phyloP scores from a whole-genome alignment of 2,888 invertebrate genomes.

The Carterocephalus palaemon region DNA sequence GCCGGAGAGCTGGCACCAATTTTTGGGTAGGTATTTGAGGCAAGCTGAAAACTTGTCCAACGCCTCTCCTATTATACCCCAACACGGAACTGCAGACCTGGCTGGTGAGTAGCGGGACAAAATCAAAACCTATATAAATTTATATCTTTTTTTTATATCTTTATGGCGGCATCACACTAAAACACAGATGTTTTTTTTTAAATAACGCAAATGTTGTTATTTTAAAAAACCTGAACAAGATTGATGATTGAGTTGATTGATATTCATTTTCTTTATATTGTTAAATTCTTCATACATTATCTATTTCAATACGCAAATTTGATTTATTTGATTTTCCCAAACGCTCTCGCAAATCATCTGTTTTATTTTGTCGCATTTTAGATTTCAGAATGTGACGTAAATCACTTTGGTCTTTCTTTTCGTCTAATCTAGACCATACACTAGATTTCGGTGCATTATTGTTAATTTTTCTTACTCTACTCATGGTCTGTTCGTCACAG shows the following conservation, averaged over 20 bases:
- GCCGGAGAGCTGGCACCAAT: too few species aligned
- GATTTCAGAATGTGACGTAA: conserved; percentile 60
- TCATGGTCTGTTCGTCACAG: conserved; percentile 59
- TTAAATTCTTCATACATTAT: conserved; percentile 43
- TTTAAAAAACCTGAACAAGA: too few species aligned
- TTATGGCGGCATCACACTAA: too few species aligned
- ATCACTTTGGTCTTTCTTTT: conserved; percentile 49
- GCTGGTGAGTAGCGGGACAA: too few species aligned
- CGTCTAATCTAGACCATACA: conserved; percentile 80
- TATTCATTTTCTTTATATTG: conserved; percentile 9
- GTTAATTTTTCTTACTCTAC: conserved; percentile 71
- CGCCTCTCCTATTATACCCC: too few species aligned
- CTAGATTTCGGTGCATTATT: conserved; percentile 54
- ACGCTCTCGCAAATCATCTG: conserved; percentile 60
- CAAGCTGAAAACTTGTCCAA: too few species aligned
- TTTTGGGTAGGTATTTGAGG: too few species aligned
- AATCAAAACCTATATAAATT: too few species aligned
- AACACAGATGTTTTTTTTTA: too few species aligned
- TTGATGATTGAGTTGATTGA: not conserved
- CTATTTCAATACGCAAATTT: conserved; percentile 73
- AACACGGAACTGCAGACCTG: too few species aligned
- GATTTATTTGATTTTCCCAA: conserved; percentile 60
- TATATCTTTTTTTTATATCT: too few species aligned
- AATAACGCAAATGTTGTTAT: too few species aligned
- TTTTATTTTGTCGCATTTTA: conserved; percentile 46